A percentile compares a stretch with the other conserved stretches of the same genome.
Conservation (phyloP, 2,797 vertebrate species). For the Neosalanx taihuensis region DNA sequence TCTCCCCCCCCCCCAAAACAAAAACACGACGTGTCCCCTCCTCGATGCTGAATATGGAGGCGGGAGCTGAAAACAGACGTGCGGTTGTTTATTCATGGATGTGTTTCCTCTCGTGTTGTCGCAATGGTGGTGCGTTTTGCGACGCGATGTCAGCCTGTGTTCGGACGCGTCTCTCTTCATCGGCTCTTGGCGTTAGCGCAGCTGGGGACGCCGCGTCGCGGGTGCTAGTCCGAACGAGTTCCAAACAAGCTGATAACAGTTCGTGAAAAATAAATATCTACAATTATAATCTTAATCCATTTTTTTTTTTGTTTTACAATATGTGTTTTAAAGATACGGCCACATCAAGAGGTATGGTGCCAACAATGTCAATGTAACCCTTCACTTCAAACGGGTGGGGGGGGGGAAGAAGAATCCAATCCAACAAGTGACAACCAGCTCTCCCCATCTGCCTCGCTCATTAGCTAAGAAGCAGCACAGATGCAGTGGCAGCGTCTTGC, state of each 20-base stretch:
- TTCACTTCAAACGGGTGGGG: conserved; percentile 37
- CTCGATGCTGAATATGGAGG: conserved; percentile 21
- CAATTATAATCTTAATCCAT: no score
- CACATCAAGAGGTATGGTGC: background rate
- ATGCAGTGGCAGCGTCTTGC: conserved; percentile 29
- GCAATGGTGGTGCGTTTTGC: background rate
- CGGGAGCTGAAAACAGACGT: conserved; percentile 19
- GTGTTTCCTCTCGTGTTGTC: background rate
- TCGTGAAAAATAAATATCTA: no score
- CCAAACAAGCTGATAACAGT: no score
- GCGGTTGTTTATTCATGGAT: background rate
- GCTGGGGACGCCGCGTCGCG: no score
- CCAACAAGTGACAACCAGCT: conserved; percentile 37
- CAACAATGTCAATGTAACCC: conserved; percentile 1
- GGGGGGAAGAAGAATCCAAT: background rate
- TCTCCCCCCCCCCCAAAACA: no score
- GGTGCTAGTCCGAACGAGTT: no score
- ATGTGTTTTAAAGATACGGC: background rate
- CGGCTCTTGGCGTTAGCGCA: background rate
- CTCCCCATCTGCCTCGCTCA: conserved; percentile 40
- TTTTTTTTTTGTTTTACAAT: no score
- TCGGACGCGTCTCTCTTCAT: background rate
- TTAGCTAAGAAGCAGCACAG: conserved; percentile 46
- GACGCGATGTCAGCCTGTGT: background rate
- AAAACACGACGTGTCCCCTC: conserved; percentile 24